Conservation (phyloP, 2,797 vertebrate species). For the Chiropotes sagulatus region DNA sequence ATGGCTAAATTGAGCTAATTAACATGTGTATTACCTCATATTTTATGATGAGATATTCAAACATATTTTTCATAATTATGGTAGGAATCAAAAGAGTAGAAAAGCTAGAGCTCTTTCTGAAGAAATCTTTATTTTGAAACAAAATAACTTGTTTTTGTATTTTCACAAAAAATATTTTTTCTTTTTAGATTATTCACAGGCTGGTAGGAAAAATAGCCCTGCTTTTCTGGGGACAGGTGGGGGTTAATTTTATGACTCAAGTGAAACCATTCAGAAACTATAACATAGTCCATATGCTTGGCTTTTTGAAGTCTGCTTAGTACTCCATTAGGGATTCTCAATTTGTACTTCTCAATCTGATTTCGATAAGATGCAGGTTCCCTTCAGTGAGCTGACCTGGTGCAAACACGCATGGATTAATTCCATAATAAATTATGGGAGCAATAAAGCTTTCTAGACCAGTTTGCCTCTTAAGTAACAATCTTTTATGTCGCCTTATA, state of each 20-base stretch:
- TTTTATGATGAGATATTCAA: constrained; percentile 19
- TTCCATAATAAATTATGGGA: constrained; percentile 86
- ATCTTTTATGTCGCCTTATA: constrained; percentile 82
- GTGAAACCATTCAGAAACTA: constrained; percentile 80
- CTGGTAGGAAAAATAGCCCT: constrained; percentile 69
- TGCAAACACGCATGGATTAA: constrained; percentile 86
- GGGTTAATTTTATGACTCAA: constrained; percentile 77
- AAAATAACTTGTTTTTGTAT: constrained; percentile 62
- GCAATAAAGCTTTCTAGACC: constrained; percentile 83
- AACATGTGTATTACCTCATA: not conserved
- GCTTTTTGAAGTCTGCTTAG: constrained; percentile 88
- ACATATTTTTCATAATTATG: not conserved
- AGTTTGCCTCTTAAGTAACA: constrained; percentile 83
- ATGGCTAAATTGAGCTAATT: not conserved
- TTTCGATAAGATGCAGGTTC: constrained; percentile 85
- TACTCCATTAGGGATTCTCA: constrained; percentile 85
- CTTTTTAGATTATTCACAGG: constrained; percentile 74
- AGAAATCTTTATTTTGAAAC: constrained; percentile 53
- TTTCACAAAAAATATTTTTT: constrained; percentile 55
- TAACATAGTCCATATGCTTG: constrained; percentile 88
- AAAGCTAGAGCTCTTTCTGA: not conserved
- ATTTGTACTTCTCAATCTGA: constrained; percentile 86
- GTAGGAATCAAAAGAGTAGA: not conserved
- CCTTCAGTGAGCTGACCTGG: constrained; percentile 80
- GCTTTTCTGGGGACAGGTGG: not conserved